Percentiles rank a stretch among this genome's conserved stretches.
Evolutionary conservation across 1,140 invertebrate species (phyloP).

Genomic region (Ceratina japonica): DNA sequence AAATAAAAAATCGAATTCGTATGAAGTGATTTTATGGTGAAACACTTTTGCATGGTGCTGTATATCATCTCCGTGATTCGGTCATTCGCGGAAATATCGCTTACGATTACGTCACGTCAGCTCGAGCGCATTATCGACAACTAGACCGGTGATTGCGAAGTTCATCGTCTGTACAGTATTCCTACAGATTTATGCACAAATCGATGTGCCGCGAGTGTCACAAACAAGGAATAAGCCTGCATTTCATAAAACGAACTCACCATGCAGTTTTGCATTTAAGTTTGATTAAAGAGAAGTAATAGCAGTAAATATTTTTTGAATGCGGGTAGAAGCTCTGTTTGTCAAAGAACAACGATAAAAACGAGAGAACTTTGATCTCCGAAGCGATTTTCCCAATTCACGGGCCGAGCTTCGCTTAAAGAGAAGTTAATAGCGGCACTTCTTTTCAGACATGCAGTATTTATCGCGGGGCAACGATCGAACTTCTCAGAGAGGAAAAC

Average conservation of each 20-base stretch:
- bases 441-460: too few relatives aligned
- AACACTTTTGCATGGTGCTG: too few relatives aligned
- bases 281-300: neutral
- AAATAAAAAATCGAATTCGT: too few relatives aligned
- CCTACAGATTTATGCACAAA: neutral
- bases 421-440: too few relatives aligned
- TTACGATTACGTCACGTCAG: constrained; percentile 3
- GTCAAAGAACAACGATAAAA: neutral
- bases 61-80: neutral
- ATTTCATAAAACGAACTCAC: neutral
- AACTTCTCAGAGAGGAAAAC: neutral
- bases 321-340: neutral
- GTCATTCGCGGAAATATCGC: constrained; percentile 7
- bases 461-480: too few relatives aligned
- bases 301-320: neutral
- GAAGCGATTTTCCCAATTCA: too few relatives aligned
- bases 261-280: neutral
- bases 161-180: neutral
- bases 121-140: neutral
- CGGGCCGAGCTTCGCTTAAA: too few relatives aligned
- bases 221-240: neutral
- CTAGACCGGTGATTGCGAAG: neutral
- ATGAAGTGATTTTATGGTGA: too few relatives aligned
- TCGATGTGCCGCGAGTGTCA: neutral
- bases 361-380: too few relatives aligned